Evolutionary conservation across 2,797 vertebrate species (phyloP).

Genomic region (Darevskia mixta): DNA sequence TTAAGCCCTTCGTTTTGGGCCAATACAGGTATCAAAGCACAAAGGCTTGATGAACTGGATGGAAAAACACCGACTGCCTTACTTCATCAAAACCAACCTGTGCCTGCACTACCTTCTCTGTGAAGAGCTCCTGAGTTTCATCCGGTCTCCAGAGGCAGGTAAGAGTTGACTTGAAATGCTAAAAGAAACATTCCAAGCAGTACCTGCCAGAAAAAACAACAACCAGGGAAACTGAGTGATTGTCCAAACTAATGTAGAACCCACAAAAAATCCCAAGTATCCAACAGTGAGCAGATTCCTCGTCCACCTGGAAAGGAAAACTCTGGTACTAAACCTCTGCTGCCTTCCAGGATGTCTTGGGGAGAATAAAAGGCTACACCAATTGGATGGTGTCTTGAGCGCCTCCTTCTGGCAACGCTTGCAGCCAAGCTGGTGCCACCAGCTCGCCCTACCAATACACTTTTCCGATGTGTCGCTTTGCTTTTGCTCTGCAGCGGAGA

Average conservation of each 20-base stretch:
- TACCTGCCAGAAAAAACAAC: not conserved
- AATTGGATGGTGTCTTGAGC: no score
- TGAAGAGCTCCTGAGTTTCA: conserved; percentile 77
- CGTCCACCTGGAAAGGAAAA: no score
- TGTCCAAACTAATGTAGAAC: not conserved
- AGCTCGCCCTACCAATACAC: no score
- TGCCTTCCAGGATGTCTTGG: no score
- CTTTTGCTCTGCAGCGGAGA: conserved; percentile 62
- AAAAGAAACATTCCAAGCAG: not conserved
- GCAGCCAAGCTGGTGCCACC: no score
- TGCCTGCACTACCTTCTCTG: conserved; percentile 80
- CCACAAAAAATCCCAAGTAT: not conserved
- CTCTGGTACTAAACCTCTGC: no score
- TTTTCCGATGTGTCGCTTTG: not conserved
- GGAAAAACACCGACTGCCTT: conserved; percentile 76
- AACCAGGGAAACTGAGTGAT: no score
- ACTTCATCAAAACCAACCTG: conserved; percentile 82
- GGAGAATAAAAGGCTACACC: no score
- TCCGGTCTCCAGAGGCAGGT: conserved; percentile 79
- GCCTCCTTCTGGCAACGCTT: no score
- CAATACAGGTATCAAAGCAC: conserved; percentile 68
- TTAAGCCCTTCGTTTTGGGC: conserved; percentile 5
- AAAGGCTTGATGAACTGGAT: conserved; percentile 77
- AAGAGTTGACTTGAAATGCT: conserved; percentile 56
- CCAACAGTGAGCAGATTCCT: not conserved